Conservation (phyloP, 2,113 vertebrate species). For the Spermophilus dauricus region DNA sequence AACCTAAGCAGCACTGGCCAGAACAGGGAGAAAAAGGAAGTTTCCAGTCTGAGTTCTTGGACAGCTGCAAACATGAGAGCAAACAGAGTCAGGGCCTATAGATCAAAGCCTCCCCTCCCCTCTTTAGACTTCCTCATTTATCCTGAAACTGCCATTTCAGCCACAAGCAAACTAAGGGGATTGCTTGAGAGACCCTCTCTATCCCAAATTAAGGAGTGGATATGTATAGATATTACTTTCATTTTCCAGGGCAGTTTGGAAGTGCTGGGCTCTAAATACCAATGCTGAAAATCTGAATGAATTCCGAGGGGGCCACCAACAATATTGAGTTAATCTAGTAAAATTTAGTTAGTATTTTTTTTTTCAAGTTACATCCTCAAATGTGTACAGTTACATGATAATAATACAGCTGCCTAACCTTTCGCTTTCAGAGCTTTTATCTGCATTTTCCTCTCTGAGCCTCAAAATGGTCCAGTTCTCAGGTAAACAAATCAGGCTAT, state of each 20-base stretch:
- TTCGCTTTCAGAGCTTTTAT: background rate
- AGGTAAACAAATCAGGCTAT: background rate
- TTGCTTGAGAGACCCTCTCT: background rate
- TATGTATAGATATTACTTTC: accelerated
- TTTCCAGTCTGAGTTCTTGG: background rate
- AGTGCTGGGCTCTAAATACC: background rate
- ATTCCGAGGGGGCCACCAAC: background rate
- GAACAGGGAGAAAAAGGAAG: background rate
- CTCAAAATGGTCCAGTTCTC: background rate
- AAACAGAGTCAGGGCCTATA: background rate
- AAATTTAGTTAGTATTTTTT: background rate
- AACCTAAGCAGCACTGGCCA: background rate
- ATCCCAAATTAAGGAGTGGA: background rate
- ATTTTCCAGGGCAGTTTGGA: background rate
- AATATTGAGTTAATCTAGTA: background rate
- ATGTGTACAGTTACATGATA: background rate
- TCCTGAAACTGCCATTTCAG: too few species aligned
- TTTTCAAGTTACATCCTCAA: background rate
- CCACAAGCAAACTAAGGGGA: background rate
- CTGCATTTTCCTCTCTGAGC: background rate
- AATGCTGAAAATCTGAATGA: background rate
- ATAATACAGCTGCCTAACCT: background rate
- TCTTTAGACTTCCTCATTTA: background rate
- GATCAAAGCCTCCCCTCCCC: too few species aligned
- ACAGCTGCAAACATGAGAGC: background rate